Base-by-base conservation (phyloP, 2,797 vertebrate species). In the Yasuhikotakia modesta region DNA sequence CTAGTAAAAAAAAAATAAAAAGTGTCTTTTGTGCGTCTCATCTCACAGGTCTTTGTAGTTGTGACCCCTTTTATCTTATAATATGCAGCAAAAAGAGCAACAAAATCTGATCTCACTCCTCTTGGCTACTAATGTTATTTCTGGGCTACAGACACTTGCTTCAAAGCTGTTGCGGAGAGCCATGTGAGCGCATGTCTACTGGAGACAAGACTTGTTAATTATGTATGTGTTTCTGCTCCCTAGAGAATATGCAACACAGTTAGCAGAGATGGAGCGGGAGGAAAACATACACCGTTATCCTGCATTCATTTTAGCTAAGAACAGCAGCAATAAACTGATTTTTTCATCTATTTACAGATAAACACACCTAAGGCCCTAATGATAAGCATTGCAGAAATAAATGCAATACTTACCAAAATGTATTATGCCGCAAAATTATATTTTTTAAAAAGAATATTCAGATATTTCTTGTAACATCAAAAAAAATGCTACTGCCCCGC, bases 181-280 rank as follows among this genome's bases (percentile, higher is more conserved):
- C 45, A 73, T 81, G 83, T 81, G 48, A 82, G 85, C 80, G 82
- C 83, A 78, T 79, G 89, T 89, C 89, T 91, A 86, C 85, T 52
- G 83, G 87, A 90, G 87, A 87, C 39, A 43, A 89, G 89, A 81
- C 1, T 84, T 85, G 86, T 93, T 92, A 93, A 94, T 93, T 92
- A 93, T 94, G 90, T 90, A 93, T 94, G 92, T 91, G 91, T 65
- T 84, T 82, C 85, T 85, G 88, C 89, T 92, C 92, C 89, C 90
- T 1, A 57, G 90, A 90, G 92, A 91, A 84, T 76, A 85, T 80
- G 90, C 90, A 92, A 89, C 90, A 83, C 89, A 88, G 89, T 87
- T 71, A 74, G 89, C 83, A 84, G 87, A 88, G 88, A 88, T 32
- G 85, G 85, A 89, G 86, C 81, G 81, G 77, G 76, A 86, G 80